Evolutionary conservation across 2,888 invertebrate species (phyloP).

Genomic region (Micoletzkya japonica): DNA sequence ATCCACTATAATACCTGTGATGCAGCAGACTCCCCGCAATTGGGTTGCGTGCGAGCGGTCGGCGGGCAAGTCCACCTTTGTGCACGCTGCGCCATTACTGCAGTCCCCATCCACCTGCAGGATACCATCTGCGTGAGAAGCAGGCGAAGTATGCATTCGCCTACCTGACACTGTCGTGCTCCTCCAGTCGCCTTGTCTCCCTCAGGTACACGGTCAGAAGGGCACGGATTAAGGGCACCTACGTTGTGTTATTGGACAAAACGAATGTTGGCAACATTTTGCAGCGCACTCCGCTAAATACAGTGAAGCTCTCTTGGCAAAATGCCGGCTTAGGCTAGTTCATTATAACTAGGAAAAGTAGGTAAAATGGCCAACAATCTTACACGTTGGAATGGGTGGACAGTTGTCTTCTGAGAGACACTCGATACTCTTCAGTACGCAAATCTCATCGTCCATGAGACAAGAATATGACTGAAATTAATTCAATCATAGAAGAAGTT

Average conservation of each 20-base stretch:
- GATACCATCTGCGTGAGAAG: not conserved
- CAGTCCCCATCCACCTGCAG: constrained; percentile 12
- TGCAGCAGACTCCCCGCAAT: constrained; percentile 18
- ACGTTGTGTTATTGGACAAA: too few species aligned
- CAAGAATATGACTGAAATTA: constrained; percentile 5
- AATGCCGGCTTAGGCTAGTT: too few species aligned
- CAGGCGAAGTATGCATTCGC: not conserved
- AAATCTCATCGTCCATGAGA: constrained; percentile 34
- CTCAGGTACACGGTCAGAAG: not conserved
- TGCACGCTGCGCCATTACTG: constrained; percentile 1
- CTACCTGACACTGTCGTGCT: constrained; percentile 5
- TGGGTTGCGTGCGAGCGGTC: not conserved
- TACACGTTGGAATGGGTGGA: constrained; percentile 42
- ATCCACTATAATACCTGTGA: not conserved
- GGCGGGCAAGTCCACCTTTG: not conserved
- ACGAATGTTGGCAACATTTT: too few species aligned
- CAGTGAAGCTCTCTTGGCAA: too few species aligned
- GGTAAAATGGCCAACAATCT: not conserved
- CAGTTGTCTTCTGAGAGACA: constrained; percentile 36
- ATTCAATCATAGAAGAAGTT: not conserved
- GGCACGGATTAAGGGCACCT: too few species aligned
- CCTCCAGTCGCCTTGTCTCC: constrained; percentile 16
- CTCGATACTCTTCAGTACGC: constrained; percentile 34
- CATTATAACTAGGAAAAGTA: not conserved
- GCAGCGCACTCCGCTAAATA: too few species aligned